Percentiles rank a stretch among this genome's conserved stretches.
phyloP scores from a whole-genome alignment of 2,888 invertebrate species.

The Cantharis lateralis region DNA sequence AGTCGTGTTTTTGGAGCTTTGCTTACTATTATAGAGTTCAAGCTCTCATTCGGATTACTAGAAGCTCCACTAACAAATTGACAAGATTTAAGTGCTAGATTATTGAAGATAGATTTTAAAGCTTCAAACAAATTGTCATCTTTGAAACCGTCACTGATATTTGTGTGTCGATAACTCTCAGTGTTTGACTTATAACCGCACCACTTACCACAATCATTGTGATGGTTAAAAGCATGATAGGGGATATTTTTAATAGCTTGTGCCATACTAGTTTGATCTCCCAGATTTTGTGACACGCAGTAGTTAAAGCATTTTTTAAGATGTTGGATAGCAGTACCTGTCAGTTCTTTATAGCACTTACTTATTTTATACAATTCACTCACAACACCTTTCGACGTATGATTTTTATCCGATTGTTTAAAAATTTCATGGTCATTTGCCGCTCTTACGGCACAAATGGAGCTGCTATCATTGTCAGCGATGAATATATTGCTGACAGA shows the following conservation, averaged over 20 bases:
- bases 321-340: slow-evolving; percentile 2
- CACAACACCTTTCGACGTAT: slow-evolving; percentile 33
- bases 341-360: neutral
- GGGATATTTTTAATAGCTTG: neutral
- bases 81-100: neutral
- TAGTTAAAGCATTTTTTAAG: neutral
- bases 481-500: neutral
- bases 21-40: neutral
- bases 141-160: neutral
- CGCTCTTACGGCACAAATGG: slow-evolving; percentile 34
- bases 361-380: slow-evolving; percentile 17
- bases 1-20: neutral
- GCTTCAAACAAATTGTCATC: neutral
- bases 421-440: slow-evolving; percentile 27
- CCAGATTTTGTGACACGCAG: neutral
- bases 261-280: neutral
- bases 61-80: neutral
- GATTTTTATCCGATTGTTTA: slow-evolving; percentile 37
- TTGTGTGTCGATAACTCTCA: neutral
- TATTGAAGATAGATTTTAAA: neutral
- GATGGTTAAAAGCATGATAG: neutral
- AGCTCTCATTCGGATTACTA: neutral
- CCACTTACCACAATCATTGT: neutral
- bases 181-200: neutral
- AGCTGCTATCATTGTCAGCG: neutral